Evolutionary conservation across 2,797 vertebrate genomes (phyloP).

Genomic region (Myotis pilosus): DNA sequence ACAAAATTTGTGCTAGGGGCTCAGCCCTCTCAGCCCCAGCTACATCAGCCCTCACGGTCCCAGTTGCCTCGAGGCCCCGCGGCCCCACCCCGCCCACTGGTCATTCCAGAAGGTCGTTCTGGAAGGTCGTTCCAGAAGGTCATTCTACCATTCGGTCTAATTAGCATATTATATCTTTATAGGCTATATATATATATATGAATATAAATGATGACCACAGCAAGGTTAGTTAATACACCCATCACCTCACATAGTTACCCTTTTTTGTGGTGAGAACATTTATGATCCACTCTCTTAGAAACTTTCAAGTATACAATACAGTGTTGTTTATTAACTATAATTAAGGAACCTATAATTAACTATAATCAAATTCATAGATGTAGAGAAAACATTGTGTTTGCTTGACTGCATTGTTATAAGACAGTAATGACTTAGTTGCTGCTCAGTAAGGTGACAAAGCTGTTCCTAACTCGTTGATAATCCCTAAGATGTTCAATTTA

Average conservation of each 20-base stretch:
- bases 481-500: conserved; percentile 45
- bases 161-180: no score
- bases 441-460: conserved; percentile 32
- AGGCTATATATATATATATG: neutral
- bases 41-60: no score
- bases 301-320: neutral
- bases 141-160: no score
- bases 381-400: conserved; percentile 1
- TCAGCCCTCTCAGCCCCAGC: no score
- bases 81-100: no score
- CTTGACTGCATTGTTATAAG: conserved; percentile 33
- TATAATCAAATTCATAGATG: neutral
- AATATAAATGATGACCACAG: neutral
- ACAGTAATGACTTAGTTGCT: conserved; percentile 38
- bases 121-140: no score
- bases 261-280: neutral
- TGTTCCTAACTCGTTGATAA: conserved; percentile 55
- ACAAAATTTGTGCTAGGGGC: no score
- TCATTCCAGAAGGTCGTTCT: no score
- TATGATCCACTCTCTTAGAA: neutral
- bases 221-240: neutral
- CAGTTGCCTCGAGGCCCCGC: no score
- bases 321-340: neutral
- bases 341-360: neutral
- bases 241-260: neutral